phyloP scores from a whole-genome alignment of 2,797 vertebrate genomes.

The Phoeniculus purpureus region DNA sequence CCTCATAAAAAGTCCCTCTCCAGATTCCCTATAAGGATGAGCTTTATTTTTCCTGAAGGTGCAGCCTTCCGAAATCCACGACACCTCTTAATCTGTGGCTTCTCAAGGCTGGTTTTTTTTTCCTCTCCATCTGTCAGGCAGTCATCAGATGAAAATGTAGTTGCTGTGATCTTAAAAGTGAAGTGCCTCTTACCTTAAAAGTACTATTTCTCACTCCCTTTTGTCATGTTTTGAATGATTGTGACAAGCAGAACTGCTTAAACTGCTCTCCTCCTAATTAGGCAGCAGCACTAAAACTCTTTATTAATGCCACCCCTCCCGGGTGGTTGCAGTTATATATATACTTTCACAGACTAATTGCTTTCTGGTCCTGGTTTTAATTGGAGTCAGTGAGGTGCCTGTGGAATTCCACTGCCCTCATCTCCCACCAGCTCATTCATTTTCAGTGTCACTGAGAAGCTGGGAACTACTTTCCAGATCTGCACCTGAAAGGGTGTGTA shows the following conservation, averaged over 20 bases:
- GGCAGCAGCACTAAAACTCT: constrained; percentile 56
- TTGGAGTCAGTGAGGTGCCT: constrained; percentile 46
- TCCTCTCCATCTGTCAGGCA: neutral
- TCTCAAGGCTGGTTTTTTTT: neutral
- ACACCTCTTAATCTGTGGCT: neutral
- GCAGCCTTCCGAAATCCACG: neutral
- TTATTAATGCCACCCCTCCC: constrained; percentile 55
- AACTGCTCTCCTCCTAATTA: constrained; percentile 68
- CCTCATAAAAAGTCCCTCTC: too few relatives aligned
- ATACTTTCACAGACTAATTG: constrained; percentile 43
- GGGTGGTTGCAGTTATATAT: constrained; percentile 56
- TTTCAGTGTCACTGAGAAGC: neutral
- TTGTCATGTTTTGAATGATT: constrained; percentile 5
- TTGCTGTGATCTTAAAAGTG: neutral
- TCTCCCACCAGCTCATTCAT: neutral
- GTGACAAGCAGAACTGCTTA: constrained; percentile 17
- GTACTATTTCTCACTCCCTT: neutral
- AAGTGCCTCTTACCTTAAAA: constrained; percentile 21
- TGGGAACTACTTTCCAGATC: neutral
- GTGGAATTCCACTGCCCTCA: constrained; percentile 24
- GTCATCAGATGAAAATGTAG: neutral
- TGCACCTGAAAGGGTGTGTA: neutral
- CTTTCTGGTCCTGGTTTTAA: constrained; percentile 68
- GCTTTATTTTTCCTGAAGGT: neutral
- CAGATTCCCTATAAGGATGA: too few relatives aligned